Conservation (phyloP, 2,888 invertebrate genomes). For the Linnaemya tessellans region DNA sequence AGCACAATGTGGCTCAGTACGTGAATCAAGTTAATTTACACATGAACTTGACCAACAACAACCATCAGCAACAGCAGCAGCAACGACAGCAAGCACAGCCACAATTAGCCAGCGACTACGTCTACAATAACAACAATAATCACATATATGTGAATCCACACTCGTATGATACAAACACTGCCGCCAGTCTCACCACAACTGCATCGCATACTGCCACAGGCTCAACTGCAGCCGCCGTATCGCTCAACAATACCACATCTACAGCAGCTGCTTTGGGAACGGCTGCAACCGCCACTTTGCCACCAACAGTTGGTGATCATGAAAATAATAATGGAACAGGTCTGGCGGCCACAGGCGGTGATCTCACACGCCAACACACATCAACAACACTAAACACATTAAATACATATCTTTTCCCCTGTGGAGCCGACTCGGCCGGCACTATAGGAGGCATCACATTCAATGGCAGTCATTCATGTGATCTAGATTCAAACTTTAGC, state of each 20-base stretch:
- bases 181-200: slow-evolving; percentile 77
- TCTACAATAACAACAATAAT: slow-evolving; percentile 78
- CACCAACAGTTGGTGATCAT: slow-evolving; percentile 54
- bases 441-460: slow-evolving; percentile 78
- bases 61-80: slow-evolving; percentile 65
- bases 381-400: slow-evolving; percentile 81
- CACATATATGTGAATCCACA: slow-evolving; percentile 82
- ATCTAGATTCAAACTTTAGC: slow-evolving; percentile 82
- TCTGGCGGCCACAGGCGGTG: slow-evolving; percentile 71
- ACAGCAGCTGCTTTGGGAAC: slow-evolving; percentile 64
- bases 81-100: slow-evolving; percentile 70
- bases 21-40: slow-evolving; percentile 77
- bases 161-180: slow-evolving; percentile 81
- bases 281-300: slow-evolving; percentile 35
- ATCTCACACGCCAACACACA: slow-evolving; percentile 77
- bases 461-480: slow-evolving; percentile 80
- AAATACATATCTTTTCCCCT: slow-evolving; percentile 82
- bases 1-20: slow-evolving; percentile 73
- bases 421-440: slow-evolving; percentile 78
- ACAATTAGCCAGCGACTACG: slow-evolving; percentile 63
- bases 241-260: slow-evolving; percentile 49
- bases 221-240: slow-evolving; percentile 75
- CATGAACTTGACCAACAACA: slow-evolving; percentile 74
- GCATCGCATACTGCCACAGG: slow-evolving; percentile 75
- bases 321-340: slow-evolving; percentile 74